A percentile compares a stretch with the other conserved stretches of the same genome.
phyloP scores from a whole-genome alignment of 2,888 invertebrate genomes.

The Arge pagana region DNA sequence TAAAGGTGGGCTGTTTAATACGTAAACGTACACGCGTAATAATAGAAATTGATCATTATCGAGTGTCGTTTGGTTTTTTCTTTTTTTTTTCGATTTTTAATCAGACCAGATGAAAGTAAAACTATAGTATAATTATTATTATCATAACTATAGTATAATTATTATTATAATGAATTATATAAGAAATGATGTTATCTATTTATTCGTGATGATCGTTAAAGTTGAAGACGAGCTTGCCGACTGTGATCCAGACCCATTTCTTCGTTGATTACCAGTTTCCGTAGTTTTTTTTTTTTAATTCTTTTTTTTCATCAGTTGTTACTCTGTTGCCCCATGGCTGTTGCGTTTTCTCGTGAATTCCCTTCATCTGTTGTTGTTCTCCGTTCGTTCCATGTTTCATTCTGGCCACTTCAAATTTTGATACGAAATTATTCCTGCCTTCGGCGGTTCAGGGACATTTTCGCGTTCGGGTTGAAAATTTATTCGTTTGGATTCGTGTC shows the following conservation, averaged over 20 bases:
- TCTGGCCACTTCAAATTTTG: slow-evolving; percentile 9
- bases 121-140: slow-evolving; percentile 13
- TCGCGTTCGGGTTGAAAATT: slow-evolving; percentile 10
- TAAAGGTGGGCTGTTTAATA: too few relatives aligned
- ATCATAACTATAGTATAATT: slow-evolving; percentile 13
- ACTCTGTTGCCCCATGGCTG: background rate
- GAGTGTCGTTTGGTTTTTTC: background rate
- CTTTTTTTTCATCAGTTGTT: background rate
- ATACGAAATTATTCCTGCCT: too few relatives aligned
- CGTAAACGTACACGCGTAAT: too few relatives aligned
- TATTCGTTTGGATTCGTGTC: slow-evolving; percentile 33
- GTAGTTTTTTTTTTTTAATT: background rate
- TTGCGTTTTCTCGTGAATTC: background rate
- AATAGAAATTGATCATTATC: background rate
- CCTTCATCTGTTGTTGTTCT: background rate
- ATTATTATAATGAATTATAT: slow-evolving; percentile 16
- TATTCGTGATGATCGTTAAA: too few relatives aligned
- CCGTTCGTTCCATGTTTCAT: background rate
- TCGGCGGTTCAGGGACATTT: slow-evolving; percentile 4
- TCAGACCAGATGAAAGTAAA: slow-evolving; percentile 17
- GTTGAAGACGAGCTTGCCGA: slow-evolving; percentile 13
- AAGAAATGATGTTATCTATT: slow-evolving; percentile 16
- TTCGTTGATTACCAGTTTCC: slow-evolving; percentile 5
- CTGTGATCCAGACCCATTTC: background rate
- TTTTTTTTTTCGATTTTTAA: background rate